Evolutionary conservation across 1,140 invertebrate species (phyloP).

Genomic region (Lordiphosa clarofinis): DNA sequence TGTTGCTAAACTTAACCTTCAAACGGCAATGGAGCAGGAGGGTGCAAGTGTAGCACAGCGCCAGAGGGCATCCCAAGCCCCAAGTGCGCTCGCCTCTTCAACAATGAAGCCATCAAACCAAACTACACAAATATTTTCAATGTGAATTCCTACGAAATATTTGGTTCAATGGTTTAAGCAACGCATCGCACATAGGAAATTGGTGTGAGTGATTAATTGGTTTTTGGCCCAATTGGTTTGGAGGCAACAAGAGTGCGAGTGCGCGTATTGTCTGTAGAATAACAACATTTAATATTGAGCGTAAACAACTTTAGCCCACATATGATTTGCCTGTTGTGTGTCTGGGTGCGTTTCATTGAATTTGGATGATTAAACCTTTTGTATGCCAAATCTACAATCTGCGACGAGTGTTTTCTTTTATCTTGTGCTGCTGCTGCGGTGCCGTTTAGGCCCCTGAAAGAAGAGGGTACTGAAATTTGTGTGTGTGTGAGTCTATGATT

Average conservation of each 20-base stretch:
- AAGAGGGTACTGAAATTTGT: slow-evolving; percentile 15
- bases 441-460: slow-evolving; percentile 22
- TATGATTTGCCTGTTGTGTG: slow-evolving; percentile 24
- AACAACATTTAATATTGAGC: slow-evolving; percentile 43
- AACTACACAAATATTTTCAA: slow-evolving; percentile 48
- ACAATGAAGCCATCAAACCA: slow-evolving; percentile 70
- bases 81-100: slow-evolving; percentile 53
- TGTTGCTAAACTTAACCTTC: slow-evolving; percentile 39
- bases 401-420: slow-evolving; percentile 48
- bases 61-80: slow-evolving; percentile 28
- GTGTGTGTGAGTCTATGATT: slow-evolving; percentile 12
- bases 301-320: slow-evolving; percentile 50
- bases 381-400: slow-evolving; percentile 28
- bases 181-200: slow-evolving; percentile 64
- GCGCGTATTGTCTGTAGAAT: slow-evolving; percentile 20
- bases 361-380: slow-evolving; percentile 55
- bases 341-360: slow-evolving; percentile 34
- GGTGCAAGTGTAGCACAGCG: slow-evolving; percentile 32
- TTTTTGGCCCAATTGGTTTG: slow-evolving; percentile 31
- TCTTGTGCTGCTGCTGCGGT: slow-evolving; percentile 37
- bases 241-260: slow-evolving; percentile 33
- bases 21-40: slow-evolving; percentile 57
- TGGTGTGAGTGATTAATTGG: slow-evolving; percentile 64
- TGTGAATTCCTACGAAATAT: slow-evolving; percentile 43
- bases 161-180: slow-evolving; percentile 47